A percentile compares a stretch with the other conserved stretches of the same genome.
These are phyloP conservation scores for Chrysolina haemoptera DNA, from an alignment of 2,888 invertebrate species.

Conservation along the genomic window DNA sequence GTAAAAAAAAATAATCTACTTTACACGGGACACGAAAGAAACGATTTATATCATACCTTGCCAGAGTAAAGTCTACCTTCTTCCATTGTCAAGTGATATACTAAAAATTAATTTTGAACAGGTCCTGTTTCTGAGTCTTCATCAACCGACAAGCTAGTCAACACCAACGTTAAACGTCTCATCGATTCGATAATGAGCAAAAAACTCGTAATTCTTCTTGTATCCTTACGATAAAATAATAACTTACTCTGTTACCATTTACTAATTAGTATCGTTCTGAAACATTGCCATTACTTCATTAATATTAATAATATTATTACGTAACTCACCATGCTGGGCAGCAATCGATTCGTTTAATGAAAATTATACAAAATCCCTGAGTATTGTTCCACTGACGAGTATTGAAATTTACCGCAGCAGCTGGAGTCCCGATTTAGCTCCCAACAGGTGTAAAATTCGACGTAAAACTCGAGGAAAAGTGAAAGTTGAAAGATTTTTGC, in stretches of 20 bases:
- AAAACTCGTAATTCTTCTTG: not conserved
- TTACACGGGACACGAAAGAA: no score
- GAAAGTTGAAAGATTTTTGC: constrained; percentile 45
- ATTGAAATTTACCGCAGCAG: constrained; percentile 21
- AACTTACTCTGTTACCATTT: not conserved
- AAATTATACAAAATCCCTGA: constrained; percentile 14
- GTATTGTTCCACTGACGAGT: constrained; percentile 25
- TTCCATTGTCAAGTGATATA: no score
- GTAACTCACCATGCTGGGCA: not conserved
- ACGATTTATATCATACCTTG: no score
- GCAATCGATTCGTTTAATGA: constrained; percentile 20
- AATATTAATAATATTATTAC: constrained; percentile 25
- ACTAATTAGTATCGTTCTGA: constrained; percentile 7
- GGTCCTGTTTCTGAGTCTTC: no score
- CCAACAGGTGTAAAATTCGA: constrained; percentile 28
- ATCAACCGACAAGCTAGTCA: not conserved
- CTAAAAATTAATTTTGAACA: no score
- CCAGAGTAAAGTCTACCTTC: not conserved
- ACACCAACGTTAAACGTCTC: not conserved
- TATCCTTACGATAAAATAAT: constrained; percentile 1
- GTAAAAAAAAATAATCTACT: no score
- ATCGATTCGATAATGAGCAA: not conserved
- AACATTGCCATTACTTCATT: constrained; percentile 5
- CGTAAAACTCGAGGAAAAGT: constrained; percentile 36
- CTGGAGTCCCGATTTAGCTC: constrained; percentile 11